These are phyloP conservation scores for Carettochelys insculpta DNA, from an alignment of 2,113 vertebrate species.

Conservation along the genomic window DNA sequence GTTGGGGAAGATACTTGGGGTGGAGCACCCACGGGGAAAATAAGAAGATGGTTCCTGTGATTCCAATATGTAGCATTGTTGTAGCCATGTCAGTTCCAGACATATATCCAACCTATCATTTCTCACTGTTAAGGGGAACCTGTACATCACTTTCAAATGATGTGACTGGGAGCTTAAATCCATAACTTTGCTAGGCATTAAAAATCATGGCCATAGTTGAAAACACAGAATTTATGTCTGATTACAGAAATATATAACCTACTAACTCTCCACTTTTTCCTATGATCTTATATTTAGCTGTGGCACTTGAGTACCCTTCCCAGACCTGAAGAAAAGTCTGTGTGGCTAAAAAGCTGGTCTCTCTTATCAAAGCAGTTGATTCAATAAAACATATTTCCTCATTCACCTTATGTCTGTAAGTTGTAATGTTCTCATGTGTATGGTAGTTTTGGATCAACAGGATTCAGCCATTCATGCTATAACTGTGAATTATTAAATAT, in stretches of 20 bases:
- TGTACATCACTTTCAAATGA: not conserved
- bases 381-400: not conserved
- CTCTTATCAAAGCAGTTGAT: not conserved
- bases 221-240: not conserved
- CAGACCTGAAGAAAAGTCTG: not conserved
- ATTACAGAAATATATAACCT: not conserved
- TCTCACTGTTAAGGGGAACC: not conserved
- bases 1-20: too few species aligned
- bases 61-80: not conserved
- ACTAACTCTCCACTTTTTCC: not conserved
- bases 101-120: not conserved
- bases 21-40: too few species aligned
- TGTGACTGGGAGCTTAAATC: not conserved
- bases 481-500: not conserved
- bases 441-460: not conserved
- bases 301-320: not conserved
- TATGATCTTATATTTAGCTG: not conserved
- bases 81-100: not conserved
- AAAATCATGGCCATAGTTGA: not conserved
- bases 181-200: not conserved
- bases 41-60: too few species aligned
- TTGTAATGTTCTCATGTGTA: not conserved
- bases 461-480: not conserved
- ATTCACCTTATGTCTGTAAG: not conserved
- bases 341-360: not conserved